Base-by-base conservation (phyloP, 2,113 vertebrate genomes). In the Campylomormyrus tamandua region DNA sequence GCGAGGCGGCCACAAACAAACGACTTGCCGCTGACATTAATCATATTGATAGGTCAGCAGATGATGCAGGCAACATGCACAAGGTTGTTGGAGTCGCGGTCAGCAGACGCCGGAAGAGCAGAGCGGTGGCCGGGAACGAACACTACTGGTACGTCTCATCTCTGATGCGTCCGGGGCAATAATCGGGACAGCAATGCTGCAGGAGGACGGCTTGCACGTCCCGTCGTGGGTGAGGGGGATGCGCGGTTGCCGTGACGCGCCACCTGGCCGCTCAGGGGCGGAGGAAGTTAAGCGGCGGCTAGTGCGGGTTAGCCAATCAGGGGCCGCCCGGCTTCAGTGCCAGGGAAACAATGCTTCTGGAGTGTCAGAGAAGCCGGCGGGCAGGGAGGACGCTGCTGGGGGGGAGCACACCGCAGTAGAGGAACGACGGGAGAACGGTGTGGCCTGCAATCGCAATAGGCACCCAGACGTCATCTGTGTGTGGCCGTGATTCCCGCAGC, bases 181-280 rank as follows among this genome's bases (percentile, higher is more conserved):
- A 39, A 39, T 39, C 31, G 2, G 70, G 15, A 5, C 15, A 15
- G 66, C 5, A 17, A 4, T 24, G 46, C 45, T 10, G 42, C 39
- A n/a, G 21, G 83, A 24, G 39, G 83, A 21, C 1, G 83, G 2
- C 42, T 19, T 10, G 62, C 62, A 10, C 27, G 58, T 62, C 6
- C 19, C 56, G 24, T n/a, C 56, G 99, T 97, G 98, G 97, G 97
- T 97, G 98, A 98, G 97, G 98, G 97, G 98, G 98, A 98, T 15
- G 70, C 31, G 97, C 96, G 97, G 96, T 97, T 97, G 97, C 96
- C 96, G 96, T 98, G 98, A 98, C 97, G 97, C 96, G 98, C 98
- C 97, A 98, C 98, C 98, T 99, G 98, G 97, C 96, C 96, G 95
- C 94, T 96, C 95, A 87, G 96, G 97, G 96, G 94, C 95, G 95